Percentiles rank a stretch among this genome's conserved stretches.
Evolutionary conservation across 2,113 vertebrate species (phyloP).

Genomic region (Scortum barcoo): DNA sequence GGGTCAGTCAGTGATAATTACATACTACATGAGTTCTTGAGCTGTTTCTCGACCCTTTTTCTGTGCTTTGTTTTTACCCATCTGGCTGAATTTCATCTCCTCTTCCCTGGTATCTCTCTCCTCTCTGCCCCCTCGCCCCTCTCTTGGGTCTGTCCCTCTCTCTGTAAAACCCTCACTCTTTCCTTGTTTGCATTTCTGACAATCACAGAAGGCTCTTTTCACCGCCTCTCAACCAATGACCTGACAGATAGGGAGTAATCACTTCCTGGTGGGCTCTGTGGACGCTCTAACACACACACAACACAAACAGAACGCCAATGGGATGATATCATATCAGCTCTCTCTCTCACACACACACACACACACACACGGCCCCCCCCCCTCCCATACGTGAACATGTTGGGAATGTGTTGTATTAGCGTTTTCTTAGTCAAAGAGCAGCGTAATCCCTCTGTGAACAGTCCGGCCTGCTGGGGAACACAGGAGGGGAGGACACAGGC

Average conservation of each 20-base stretch:
- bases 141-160: conserved; percentile 25
- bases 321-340: conserved; percentile 82
- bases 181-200: conserved; percentile 74
- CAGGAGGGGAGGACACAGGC: conserved; percentile 53
- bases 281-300: conserved; percentile 49
- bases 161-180: conserved; percentile 58
- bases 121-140: not conserved
- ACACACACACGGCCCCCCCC: conserved; percentile 52
- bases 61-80: conserved; percentile 20
- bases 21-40: not conserved
- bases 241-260: conserved; percentile 70
- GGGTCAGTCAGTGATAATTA: not conserved
- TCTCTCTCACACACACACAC: conserved; percentile 37
- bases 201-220: conserved; percentile 63
- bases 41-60: not conserved
- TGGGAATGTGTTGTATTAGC: conserved; percentile 85
- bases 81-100: conserved; percentile 18
- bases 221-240: conserved; percentile 68
- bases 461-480: conserved; percentile 61
- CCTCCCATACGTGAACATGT: conserved; percentile 73
- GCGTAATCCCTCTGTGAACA: conserved; percentile 83
- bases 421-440: conserved; percentile 79
- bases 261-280: conserved; percentile 80
- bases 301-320: conserved; percentile 74
- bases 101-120: conserved; percentile 11